Percentiles rank a stretch among this genome's conserved stretches.
Conservation (phyloP, 1,140 invertebrate species). For the Hylaeus volcanicus region DNA sequence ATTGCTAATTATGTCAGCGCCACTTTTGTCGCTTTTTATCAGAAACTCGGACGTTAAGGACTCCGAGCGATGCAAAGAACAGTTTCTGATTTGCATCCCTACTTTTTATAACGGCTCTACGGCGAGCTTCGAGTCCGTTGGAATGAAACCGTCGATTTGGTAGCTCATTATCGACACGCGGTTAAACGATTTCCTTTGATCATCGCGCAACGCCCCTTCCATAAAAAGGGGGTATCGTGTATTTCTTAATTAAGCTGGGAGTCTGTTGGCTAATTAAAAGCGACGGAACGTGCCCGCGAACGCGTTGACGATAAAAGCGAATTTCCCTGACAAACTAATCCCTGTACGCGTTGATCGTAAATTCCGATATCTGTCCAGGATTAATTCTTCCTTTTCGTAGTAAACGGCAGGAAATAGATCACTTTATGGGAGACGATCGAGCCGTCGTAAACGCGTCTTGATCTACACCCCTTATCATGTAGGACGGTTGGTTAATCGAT, state of each 20-base stretch:
- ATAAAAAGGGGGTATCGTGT: background rate
- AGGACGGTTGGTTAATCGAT: too few species aligned
- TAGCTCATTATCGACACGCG: conserved; percentile 13
- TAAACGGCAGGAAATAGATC: too few species aligned
- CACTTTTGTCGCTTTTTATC: background rate
- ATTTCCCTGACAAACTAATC: background rate
- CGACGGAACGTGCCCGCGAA: background rate
- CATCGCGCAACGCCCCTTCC: background rate
- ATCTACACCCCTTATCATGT: too few species aligned
- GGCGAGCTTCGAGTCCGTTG: background rate
- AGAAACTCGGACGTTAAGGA: background rate
- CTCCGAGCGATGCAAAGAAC: background rate
- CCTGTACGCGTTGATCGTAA: too few species aligned
- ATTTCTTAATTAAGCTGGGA: conserved; percentile 22
- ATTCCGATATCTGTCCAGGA: too few species aligned
- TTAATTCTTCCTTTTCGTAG: too few species aligned
- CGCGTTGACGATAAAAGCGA: background rate
- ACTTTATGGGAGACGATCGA: too few species aligned
- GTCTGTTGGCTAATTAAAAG: conserved; percentile 7
- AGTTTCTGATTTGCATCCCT: background rate
- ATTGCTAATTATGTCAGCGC: conserved; percentile 15
- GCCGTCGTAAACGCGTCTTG: too few species aligned
- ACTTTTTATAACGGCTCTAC: background rate
- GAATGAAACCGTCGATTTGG: conserved; percentile 8
- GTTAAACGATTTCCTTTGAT: background rate